Evolutionary conservation across 2,113 vertebrate species (phyloP).

Genomic region (Seriola aureovittata): DNA sequence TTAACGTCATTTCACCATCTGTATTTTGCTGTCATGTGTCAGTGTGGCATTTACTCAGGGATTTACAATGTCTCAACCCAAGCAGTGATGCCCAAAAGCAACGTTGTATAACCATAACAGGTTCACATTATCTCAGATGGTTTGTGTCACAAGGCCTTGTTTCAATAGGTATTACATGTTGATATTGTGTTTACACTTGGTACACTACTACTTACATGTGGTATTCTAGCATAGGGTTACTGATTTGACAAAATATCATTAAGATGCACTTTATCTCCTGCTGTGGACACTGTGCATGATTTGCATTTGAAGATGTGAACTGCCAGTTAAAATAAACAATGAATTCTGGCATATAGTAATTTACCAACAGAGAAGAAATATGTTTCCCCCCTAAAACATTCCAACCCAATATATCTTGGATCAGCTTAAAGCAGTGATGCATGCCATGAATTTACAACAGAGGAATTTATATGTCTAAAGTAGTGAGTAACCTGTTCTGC

Average conservation of each 20-base stretch:
- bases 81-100: too few relatives aligned
- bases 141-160: too few relatives aligned
- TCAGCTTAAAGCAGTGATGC: not conserved
- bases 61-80: too few relatives aligned
- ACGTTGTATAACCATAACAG: too few relatives aligned
- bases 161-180: not conserved
- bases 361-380: not conserved
- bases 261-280: too few relatives aligned
- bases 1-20: not conserved
- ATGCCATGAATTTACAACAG: not conserved
- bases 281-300: too few relatives aligned
- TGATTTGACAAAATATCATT: not conserved
- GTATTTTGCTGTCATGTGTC: not conserved
- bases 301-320: too few relatives aligned
- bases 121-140: too few relatives aligned
- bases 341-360: not conserved
- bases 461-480: not conserved
- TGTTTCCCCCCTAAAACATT: too few relatives aligned
- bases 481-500: not conserved
- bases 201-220: too few relatives aligned
- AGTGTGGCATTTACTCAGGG: not conserved
- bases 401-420: too few relatives aligned
- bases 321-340: not conserved
- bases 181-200: too few relatives aligned
- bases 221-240: not conserved